Conservation (phyloP, 2,888 invertebrate genomes). For the Lepidocyrtinus sp. region DNA sequence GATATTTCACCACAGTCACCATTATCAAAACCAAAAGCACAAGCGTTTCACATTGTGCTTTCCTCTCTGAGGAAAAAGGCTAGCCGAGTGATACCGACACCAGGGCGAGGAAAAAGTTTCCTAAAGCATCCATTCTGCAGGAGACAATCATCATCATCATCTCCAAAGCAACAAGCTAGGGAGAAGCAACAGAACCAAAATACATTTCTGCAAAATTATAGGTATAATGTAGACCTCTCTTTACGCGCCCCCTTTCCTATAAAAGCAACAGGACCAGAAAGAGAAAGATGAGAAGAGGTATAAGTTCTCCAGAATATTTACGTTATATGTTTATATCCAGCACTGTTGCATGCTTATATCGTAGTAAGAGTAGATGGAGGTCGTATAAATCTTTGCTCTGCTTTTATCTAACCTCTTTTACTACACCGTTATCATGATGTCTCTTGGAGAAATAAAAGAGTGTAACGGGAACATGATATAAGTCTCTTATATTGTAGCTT, state of each 20-base stretch:
- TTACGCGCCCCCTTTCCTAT: too few species aligned
- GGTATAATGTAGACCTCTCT: too few species aligned
- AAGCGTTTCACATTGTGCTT: background rate
- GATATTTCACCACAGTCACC: slow-evolving; percentile 41
- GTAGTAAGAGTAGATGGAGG: background rate
- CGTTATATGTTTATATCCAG: background rate
- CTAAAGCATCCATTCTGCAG: background rate
- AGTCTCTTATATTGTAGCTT: background rate
- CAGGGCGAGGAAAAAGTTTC: background rate
- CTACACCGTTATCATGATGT: background rate
- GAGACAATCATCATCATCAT: slow-evolving; percentile 21
- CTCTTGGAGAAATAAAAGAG: background rate
- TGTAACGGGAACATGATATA: background rate
- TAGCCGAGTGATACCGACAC: slow-evolving; percentile 52
- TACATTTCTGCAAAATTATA: background rate
- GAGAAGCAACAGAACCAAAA: slow-evolving; percentile 51
- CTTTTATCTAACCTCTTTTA: too few species aligned
- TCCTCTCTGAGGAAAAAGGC: slow-evolving; percentile 16
- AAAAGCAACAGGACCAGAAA: slow-evolving; percentile 17
- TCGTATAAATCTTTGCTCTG: background rate
- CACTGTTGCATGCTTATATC: background rate
- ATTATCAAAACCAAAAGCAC: background rate
- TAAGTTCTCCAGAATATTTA: background rate
- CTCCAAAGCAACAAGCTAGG: slow-evolving; percentile 46
- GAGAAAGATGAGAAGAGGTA: background rate